A percentile compares a stretch with the other conserved stretches of the same genome.
These are phyloP conservation scores for Rhinoraja longicauda DNA, from an alignment of 2,797 vertebrate genomes.

Conservation along the genomic window DNA sequence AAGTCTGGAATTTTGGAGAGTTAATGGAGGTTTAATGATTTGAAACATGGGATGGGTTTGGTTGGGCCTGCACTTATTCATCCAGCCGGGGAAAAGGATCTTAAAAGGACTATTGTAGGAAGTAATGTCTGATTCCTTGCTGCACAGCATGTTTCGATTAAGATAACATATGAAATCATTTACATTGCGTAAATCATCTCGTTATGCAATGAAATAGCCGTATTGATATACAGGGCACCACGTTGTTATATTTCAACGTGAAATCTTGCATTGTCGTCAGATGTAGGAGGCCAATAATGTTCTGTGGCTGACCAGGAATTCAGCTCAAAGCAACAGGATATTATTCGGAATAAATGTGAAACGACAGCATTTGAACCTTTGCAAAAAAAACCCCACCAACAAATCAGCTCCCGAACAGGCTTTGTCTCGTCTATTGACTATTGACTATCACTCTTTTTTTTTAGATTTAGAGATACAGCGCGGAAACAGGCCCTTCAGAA, in stretches of 20 bases:
- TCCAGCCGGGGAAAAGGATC: background rate
- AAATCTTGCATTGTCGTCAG: background rate
- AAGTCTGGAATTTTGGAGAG: background rate
- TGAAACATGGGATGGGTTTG: background rate
- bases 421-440: no score
- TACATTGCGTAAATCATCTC: slow-evolving; percentile 24
- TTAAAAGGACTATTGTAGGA: background rate
- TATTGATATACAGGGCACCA: background rate
- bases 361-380: background rate
- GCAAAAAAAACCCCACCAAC: no score
- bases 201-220: background rate
- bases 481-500: no score
- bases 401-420: no score
- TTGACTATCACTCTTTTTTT: no score
- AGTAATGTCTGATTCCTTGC: background rate
- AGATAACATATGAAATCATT: slow-evolving; percentile 32
- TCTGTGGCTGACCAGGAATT: slow-evolving; percentile 13
- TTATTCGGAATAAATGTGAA: slow-evolving; percentile 5
- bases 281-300: background rate
- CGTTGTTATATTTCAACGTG: slow-evolving; percentile 13
- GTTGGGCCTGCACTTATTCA: background rate
- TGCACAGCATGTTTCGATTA: slow-evolving; percentile 25
- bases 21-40: background rate
- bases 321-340: background rate
- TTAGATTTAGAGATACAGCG: no score